Percentiles rank a stretch among this genome's conserved stretches.
Evolutionary conservation across 92 coral and sea anemone genomes (phyloP).

Genomic region (Palythoa grandis): DNA sequence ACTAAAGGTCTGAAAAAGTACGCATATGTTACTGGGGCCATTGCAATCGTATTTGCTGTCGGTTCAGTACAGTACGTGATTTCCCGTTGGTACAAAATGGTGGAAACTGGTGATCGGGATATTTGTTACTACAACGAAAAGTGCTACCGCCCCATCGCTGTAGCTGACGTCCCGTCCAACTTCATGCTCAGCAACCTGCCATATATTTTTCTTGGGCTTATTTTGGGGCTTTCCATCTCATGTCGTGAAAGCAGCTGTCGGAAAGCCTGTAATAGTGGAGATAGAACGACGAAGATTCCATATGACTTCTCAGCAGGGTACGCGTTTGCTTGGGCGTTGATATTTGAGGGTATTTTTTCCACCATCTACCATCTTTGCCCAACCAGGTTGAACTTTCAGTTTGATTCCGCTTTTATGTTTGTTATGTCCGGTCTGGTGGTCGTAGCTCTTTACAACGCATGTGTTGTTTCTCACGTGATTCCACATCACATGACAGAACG

Average conservation of each 20-base stretch:
- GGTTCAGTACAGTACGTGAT: conserved; percentile 95
- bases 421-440: conserved; percentile 87
- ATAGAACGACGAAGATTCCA: conserved; percentile 33
- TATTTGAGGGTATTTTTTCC: conserved; percentile 90
- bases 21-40: conserved; percentile 77
- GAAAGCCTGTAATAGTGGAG: neutral
- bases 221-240: conserved; percentile 77
- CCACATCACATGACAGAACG: neutral
- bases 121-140: conserved; percentile 92
- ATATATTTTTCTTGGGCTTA: conserved; percentile 75
- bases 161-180: conserved; percentile 84
- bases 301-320: conserved; percentile 81
- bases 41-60: conserved; percentile 81
- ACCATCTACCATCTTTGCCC: conserved; percentile 95
- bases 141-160: conserved; percentile 85
- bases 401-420: conserved; percentile 97
- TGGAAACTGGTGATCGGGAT: conserved; percentile 85
- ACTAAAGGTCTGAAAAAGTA: conserved; percentile 77
- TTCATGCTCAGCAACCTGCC: conserved; percentile 89
- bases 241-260: conserved; percentile 73
- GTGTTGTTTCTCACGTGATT: conserved; percentile 37
- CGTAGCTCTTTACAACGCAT: conserved; percentile 79
- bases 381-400: conserved; percentile 92
- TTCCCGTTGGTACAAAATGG: conserved; percentile 90
- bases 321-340: conserved; percentile 89